Evolutionary conservation across 2,797 vertebrate genomes (phyloP), one percentile per base, ranked within the genome.

Genomic region (Takifugu ocellatus): DNA sequence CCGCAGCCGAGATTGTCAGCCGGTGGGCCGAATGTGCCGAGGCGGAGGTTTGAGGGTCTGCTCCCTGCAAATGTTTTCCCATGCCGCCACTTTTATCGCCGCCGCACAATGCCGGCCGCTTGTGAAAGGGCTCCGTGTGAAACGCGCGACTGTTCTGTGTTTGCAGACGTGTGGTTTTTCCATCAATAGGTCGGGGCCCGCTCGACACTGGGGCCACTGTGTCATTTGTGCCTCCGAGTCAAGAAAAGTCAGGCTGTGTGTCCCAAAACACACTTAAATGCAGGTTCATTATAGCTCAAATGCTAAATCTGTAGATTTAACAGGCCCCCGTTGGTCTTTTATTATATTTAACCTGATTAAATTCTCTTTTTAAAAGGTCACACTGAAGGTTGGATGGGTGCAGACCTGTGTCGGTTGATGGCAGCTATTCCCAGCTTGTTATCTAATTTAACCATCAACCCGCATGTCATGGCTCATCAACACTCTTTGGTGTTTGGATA

Each of bases 81-180:
- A 21, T 21, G 21, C 21, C 21, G 21, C 21, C 21, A 21, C 21
- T 82, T 82, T 79, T 75, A 78, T 78, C 65, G 25, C 58, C 17
- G 4, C 15, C 25, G 39, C 72, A 71, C 78, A 83, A 76, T 67
- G 69, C 66, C 72, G 72, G 59, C 64, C 64, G 64, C 77, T 80
- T 72, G 75, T 76, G 70, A 81, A 81, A 79, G 42, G 56, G 74
- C 70, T 60, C 60, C 70, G 68, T 70, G 76, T 70, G 64, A 78
- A 85, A 77, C 68, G 45, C 31, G 8, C 62, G 71, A 43, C 53
- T 49, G 59, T 59, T 59, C 51, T 52, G 64, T 60, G 74, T 81
- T 63, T 70, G 55, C 59, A 51, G 53, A 29, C n/a, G 5, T 49
- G 58, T 46, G 63, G 25, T 66, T 49, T 60, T 72, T 66, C 55